Percentiles rank a stretch among this genome's conserved stretches.
phyloP scores from a whole-genome alignment of 2,113 vertebrate species.

The Rhineura floridana region DNA sequence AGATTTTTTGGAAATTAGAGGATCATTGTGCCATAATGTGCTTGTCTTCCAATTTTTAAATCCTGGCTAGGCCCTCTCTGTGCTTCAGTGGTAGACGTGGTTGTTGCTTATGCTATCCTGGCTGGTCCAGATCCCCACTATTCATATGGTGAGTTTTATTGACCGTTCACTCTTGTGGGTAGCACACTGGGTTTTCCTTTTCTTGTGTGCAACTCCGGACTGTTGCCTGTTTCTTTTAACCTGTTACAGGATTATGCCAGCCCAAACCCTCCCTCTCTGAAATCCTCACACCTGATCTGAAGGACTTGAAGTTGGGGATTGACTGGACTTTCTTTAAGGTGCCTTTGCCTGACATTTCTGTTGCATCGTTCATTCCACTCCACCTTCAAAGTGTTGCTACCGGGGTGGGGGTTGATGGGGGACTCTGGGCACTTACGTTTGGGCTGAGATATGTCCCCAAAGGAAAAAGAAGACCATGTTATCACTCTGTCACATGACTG shows the following conservation, averaged over 20 bases:
- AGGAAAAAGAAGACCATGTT: background rate
- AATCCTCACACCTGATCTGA: slow-evolving; percentile 63
- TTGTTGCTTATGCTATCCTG: slow-evolving; percentile 66
- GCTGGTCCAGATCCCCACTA: slow-evolving; percentile 63
- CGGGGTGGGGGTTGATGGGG: background rate
- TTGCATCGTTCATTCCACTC: background rate
- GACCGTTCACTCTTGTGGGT: background rate
- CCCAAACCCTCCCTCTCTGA: slow-evolving; percentile 54
- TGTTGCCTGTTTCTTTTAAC: background rate
- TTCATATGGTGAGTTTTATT: slow-evolving; percentile 55
- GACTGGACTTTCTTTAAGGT: slow-evolving; percentile 75
- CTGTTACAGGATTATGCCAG: slow-evolving; percentile 66
- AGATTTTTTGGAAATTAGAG: background rate
- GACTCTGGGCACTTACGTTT: background rate
- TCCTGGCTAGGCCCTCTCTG: slow-evolving; percentile 68
- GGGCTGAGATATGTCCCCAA: background rate
- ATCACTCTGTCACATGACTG: background rate
- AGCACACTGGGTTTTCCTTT: background rate
- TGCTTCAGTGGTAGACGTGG: slow-evolving; percentile 68
- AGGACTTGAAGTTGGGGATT: slow-evolving; percentile 70
- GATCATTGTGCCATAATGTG: background rate
- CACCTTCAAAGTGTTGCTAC: background rate
- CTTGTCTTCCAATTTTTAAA: background rate
- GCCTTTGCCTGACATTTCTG: background rate
- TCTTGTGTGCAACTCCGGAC: background rate